Base-by-base conservation (phyloP, 2,113 vertebrate species). In the Pleuronectes platessa region DNA sequence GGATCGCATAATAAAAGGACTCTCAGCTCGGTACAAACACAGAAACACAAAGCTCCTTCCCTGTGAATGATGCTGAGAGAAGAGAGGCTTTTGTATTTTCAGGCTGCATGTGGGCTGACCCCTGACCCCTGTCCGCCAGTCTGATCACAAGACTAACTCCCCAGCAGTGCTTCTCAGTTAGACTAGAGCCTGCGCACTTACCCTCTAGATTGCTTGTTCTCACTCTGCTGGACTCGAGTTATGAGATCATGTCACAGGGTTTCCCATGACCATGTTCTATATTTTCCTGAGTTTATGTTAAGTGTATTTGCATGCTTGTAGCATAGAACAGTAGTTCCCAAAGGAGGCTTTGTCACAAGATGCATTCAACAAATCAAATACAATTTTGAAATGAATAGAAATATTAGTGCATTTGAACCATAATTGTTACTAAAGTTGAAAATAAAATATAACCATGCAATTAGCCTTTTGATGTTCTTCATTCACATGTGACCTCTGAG, bases 1-100 rank as follows among this genome's bases (percentile, higher is more conserved):
- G 85, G 90, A 92, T 88, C 84, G 86, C 68, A 89, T 93, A 91
- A 93, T 92, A 90, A 93, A 89, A 93, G 92, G 86, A 66, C 60
- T 71, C 88, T 74, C 71, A 71, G 87, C 69, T 86, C 37, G 64
- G 23, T 78, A 75, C 76, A 89, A 90, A 93, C 72, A 83, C 64
- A 82, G 60, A 65, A 67, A 78, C 74, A 71, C 71, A 76, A 79
- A 83, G 60, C 69, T 85, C 53, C 80, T 89, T 90, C 81, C 79
- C 68, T 86, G 85, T 79, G 87, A 91, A 87, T 78, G 78, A 84
- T 63, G 53, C 66, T 82, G 76, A 89, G 85, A 60, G 21, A 93
- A 90, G 79, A 77, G 68, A 86, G 85, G 71, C 86, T 81, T 91
- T 93, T 93, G 92, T 94, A 86, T 87, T 71, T 74, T 63, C 61